Evolutionary conservation across 2,888 invertebrate species (phyloP).

Genomic region (Mythimna pallens): DNA sequence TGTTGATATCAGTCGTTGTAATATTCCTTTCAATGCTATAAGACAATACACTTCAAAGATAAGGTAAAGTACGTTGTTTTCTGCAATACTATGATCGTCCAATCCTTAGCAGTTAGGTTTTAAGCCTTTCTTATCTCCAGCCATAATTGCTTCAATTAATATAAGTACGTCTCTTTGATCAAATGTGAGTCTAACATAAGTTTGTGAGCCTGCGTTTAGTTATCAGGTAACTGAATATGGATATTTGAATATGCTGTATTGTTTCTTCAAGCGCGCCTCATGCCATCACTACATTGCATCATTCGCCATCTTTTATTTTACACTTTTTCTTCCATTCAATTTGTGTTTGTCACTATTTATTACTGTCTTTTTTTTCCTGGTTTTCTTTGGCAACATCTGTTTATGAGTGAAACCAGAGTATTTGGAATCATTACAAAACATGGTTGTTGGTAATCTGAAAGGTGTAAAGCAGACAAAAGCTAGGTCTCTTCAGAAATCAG

Average conservation of each 20-base stretch:
- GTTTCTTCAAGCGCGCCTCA: background rate
- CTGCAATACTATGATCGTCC: conserved; percentile 43
- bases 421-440: background rate
- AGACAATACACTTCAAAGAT: conserved; percentile 64
- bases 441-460: background rate
- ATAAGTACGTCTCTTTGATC: conserved; percentile 24
- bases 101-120: conserved; percentile 44
- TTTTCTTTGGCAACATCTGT: background rate
- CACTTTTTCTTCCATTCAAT: background rate
- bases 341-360: too few relatives aligned
- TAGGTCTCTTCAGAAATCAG: background rate
- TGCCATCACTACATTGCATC: background rate
- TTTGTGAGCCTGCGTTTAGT: conserved; percentile 18
- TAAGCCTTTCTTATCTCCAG: conserved; percentile 57
- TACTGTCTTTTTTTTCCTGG: background rate
- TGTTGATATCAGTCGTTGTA: conserved; percentile 47
- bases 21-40: conserved; percentile 54
- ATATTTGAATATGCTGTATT: background rate
- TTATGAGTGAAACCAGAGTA: background rate
- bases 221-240: conserved; percentile 5
- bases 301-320: too few relatives aligned
- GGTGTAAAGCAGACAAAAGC: too few relatives aligned
- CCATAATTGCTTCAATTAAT: conserved; percentile 42
- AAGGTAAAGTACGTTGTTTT: conserved; percentile 56
- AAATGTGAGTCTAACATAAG: conserved; percentile 30